A percentile compares a stretch with the other conserved stretches of the same genome.
Conservation (phyloP, 2,797 vertebrate genomes). For the Lepidocolaptes lacrymiger region DNA sequence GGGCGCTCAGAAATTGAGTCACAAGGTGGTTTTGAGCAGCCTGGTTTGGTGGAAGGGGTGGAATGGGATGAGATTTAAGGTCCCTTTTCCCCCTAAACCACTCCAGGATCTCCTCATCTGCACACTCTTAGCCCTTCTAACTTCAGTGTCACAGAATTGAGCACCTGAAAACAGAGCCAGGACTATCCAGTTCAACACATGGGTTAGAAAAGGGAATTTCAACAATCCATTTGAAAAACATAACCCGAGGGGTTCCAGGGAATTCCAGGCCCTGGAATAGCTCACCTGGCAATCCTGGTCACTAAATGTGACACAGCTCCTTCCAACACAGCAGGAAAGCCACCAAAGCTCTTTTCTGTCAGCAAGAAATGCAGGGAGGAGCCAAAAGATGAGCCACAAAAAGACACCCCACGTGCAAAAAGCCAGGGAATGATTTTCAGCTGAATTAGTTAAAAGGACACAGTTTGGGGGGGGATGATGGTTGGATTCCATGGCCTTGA, state of each 20-base stretch:
- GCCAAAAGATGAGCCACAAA: background rate
- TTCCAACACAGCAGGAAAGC: background rate
- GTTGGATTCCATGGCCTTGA: background rate
- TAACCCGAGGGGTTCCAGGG: background rate
- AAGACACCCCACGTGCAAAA: background rate
- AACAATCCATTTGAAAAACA: background rate
- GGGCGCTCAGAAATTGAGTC: rapidly evolving
- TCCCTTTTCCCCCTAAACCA: background rate
- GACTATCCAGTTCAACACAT: rapidly evolving
- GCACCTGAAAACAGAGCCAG: background rate
- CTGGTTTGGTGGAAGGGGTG: background rate
- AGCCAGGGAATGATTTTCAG: background rate
- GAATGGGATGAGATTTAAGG: background rate
- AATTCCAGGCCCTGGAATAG: background rate
- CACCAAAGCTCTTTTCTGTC: background rate
- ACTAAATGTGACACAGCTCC: background rate
- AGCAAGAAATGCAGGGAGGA: background rate
- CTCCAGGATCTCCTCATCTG: background rate
- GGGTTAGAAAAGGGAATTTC: background rate
- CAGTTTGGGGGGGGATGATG: background rate
- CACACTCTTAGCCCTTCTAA: background rate
- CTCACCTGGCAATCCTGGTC: background rate
- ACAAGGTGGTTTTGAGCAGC: background rate
- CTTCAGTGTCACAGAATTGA: background rate
- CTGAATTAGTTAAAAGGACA: background rate